phyloP scores from a whole-genome alignment of 2,113 vertebrate species.

The Epinephelus moara region DNA sequence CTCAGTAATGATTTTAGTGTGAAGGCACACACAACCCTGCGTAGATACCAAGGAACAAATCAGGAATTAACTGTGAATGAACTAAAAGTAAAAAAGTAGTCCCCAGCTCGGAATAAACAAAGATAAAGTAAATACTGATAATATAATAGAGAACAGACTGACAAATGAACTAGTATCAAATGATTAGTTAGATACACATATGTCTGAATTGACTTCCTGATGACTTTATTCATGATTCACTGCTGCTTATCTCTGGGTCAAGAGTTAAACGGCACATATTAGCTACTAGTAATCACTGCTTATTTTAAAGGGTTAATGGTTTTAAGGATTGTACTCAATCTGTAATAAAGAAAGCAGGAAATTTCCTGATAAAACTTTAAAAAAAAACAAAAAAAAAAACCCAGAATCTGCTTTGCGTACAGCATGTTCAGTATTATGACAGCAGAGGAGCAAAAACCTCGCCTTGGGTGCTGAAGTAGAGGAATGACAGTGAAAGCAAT shows the following conservation, averaged over 20 bases:
- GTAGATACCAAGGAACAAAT: not conserved
- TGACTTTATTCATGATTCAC: not conserved
- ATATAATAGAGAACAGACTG: not conserved
- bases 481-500: constrained; percentile 35
- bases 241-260: not conserved
- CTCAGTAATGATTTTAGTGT: constrained; percentile 5
- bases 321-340: not conserved
- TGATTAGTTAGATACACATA: not conserved
- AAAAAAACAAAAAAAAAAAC: too few relatives aligned
- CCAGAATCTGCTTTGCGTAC: not conserved
- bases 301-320: not conserved
- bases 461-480: constrained; percentile 26
- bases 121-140: not conserved
- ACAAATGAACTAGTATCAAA: not conserved
- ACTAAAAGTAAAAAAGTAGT: not conserved
- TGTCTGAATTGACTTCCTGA: not conserved
- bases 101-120: not conserved
- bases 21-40: not conserved
- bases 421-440: constrained; percentile 30
- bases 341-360: not conserved
- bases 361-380: not conserved
- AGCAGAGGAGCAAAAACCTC: constrained; percentile 5
- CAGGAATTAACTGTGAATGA: not conserved
- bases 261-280: not conserved
- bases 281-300: not conserved